Evolutionary conservation across 2,888 invertebrate genomes (phyloP), one percentile per base, ranked within the genome.

Genomic region (Drosophila mayaguana): DNA sequence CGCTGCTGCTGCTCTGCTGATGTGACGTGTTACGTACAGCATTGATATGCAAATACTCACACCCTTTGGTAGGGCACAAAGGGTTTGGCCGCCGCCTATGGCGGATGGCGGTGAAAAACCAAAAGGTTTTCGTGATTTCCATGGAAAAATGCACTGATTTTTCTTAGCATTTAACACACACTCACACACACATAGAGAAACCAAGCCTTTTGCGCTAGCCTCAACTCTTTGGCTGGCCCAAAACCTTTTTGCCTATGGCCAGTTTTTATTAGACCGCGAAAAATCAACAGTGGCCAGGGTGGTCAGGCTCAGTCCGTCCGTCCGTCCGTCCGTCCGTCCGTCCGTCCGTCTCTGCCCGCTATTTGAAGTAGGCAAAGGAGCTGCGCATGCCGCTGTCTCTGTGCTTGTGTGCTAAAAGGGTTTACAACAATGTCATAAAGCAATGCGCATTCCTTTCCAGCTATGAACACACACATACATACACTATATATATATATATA

Each of bases 241-340:
- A 70, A 72, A 71, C 71, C 51, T 60, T 73, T 67, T 53, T 62
- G 22, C 38, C 43, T 64, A 68, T 72, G 65, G 69, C 42, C 78
- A 74, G 75, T 84, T 84, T 84, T 84, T 84, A 84, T 84, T 84
- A 87, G 84, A 84, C 84, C 84, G 87, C 84, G 84, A 84, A 84
- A 87, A 84, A 84, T 84, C 84, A 84, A 84, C 84, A 84, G 86
- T 86, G 83, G 86, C 86, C 73, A 77, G 86, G 83, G 83, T 82
- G 82, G 82, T 82, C 82, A 73, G 45, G 3, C 42, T 3, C 28
- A 28, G 2, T 28, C 28, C 7, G 28, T 28, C 28, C 28, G 25
- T 25, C 25, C 25, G 25, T 25, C 25, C 25, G 3, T 6, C 25
- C 25, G 28, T 28, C 28, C 28, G 28, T 28, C 28, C 28, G 28